These are phyloP conservation scores for Sigmodon hispidus DNA, from an alignment of 2,113 vertebrate genomes.

Conservation along the genomic window DNA sequence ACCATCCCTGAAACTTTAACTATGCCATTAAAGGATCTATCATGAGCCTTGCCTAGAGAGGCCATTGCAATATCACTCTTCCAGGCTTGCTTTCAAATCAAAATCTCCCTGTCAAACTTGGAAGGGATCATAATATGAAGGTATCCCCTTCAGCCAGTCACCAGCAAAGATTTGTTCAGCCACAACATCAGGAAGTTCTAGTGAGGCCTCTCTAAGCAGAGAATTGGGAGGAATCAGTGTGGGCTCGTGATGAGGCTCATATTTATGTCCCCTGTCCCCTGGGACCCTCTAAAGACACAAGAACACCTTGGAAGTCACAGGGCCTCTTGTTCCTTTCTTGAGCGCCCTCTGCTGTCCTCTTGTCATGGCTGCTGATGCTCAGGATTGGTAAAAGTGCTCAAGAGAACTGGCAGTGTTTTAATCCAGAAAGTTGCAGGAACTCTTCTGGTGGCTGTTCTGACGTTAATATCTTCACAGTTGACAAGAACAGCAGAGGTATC, in stretches of 20 bases:
- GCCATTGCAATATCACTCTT: rapidly evolving
- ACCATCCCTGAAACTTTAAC: background rate
- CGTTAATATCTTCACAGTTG: background rate
- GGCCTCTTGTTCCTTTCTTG: constrained; percentile 14
- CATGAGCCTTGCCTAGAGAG: background rate
- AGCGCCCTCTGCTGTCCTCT: constrained; percentile 71
- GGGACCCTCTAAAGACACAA: background rate
- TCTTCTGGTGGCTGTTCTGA: background rate
- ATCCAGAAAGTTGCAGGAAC: background rate
- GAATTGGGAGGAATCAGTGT: background rate
- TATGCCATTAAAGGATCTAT: background rate
- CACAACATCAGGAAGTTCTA: background rate
- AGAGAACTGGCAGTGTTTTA: background rate
- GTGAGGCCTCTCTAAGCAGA: background rate
- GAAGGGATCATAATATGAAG: background rate
- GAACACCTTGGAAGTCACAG: background rate
- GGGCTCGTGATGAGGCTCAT: background rate
- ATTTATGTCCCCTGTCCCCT: background rate
- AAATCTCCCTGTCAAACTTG: background rate
- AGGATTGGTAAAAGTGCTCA: too few species aligned
- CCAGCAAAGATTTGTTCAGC: background rate
- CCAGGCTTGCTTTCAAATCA: background rate
- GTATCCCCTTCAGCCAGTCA: background rate
- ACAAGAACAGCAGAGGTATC: background rate
- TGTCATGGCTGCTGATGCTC: background rate